These are phyloP conservation scores for Cochlearius cochlearius DNA, from an alignment of 2,113 vertebrate genomes.

Conservation along the genomic window DNA sequence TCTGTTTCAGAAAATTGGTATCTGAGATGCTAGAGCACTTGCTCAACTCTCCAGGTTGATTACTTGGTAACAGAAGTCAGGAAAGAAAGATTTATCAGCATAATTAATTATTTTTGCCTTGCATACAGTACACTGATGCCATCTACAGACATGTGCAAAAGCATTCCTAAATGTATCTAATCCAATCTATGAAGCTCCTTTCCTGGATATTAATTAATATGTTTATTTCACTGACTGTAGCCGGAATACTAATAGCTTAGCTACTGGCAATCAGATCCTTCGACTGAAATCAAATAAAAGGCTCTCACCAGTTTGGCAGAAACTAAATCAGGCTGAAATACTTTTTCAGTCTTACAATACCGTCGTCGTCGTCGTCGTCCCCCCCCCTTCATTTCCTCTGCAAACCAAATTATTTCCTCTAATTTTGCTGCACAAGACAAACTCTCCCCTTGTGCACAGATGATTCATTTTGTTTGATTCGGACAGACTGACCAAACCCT, in stretches of 20 bases:
- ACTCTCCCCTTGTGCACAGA: background rate
- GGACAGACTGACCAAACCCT: background rate
- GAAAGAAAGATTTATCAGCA: background rate
- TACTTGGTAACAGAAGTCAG: background rate
- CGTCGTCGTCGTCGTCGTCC: too few relatives aligned
- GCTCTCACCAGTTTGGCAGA: background rate
- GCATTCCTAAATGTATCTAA: background rate
- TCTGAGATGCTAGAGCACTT: background rate
- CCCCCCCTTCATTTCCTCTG: accelerated
- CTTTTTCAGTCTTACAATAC: background rate
- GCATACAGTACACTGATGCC: conserved; percentile 68
- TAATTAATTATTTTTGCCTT: background rate
- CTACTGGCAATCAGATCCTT: background rate
- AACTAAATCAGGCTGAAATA: background rate
- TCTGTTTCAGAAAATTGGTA: conserved; percentile 20
- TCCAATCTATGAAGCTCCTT: background rate
- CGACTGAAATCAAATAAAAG: background rate
- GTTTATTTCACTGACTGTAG: background rate
- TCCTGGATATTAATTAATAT: conserved; percentile 23
- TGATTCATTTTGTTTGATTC: background rate
- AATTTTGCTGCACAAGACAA: background rate
- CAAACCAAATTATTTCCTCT: background rate
- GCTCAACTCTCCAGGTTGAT: background rate
- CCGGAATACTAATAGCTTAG: background rate
- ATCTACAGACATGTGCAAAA: conserved; percentile 63